Percentiles rank a stretch among this genome's conserved stretches.
These are phyloP conservation scores for Rhabdophis nuchalis DNA, from an alignment of 2,797 vertebrate species.

Conservation along the genomic window DNA sequence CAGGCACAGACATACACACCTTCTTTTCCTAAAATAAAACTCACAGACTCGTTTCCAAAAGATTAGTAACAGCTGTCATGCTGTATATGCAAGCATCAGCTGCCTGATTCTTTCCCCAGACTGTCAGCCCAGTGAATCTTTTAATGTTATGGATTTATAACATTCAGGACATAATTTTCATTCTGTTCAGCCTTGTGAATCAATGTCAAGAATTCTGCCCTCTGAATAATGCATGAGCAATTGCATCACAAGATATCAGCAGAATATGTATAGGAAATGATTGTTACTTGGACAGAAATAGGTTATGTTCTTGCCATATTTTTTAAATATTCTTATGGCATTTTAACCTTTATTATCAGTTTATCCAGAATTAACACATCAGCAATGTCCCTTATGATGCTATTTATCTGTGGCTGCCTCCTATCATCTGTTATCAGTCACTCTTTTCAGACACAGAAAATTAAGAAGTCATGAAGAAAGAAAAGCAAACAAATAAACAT, in stretches of 20 bases:
- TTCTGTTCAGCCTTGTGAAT: background rate
- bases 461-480: background rate
- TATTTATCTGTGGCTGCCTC: background rate
- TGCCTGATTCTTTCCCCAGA: conserved; percentile 21
- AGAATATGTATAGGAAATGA: background rate
- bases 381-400: background rate
- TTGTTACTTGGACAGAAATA: background rate
- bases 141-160: background rate
- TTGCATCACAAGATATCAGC: background rate
- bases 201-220: background rate
- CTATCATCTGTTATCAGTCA: conserved; percentile 1
- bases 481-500: background rate
- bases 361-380: background rate
- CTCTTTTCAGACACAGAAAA: background rate
- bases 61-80: conserved; percentile 30
- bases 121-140: fast-evolving
- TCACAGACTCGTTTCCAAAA: background rate
- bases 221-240: background rate
- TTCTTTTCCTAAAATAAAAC: background rate
- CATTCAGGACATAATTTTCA: background rate
- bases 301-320: background rate
- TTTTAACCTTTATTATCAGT: background rate
- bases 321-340: background rate
- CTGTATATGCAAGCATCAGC: background rate
- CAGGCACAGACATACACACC: background rate